These are phyloP conservation scores for Chaetura pelagica DNA, from an alignment of 2,113 vertebrate species.

Conservation along the genomic window DNA sequence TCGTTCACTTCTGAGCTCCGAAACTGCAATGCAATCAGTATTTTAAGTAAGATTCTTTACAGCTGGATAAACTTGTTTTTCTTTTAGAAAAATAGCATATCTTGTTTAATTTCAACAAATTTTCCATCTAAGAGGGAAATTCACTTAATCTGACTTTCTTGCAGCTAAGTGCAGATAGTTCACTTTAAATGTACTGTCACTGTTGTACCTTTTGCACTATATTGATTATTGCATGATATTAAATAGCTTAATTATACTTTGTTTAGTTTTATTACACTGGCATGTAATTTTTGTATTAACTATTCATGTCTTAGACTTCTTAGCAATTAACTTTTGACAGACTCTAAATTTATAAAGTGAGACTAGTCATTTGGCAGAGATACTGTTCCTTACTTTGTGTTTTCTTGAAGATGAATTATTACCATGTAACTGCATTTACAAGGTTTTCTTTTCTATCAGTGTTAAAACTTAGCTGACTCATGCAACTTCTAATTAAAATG, in stretches of 20 bases:
- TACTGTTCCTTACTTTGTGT: not conserved
- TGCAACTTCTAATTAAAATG: not conserved
- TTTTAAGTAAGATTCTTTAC: not conserved
- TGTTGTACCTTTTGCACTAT: not conserved
- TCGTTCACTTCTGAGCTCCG: not conserved
- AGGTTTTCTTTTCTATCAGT: not conserved
- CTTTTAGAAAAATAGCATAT: not conserved
- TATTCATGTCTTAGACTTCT: not conserved
- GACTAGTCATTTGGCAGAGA: not conserved
- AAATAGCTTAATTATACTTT: not conserved
- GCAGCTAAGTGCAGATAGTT: not conserved
- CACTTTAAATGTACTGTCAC: not conserved
- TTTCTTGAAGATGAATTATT: not conserved
- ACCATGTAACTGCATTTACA: not conserved
- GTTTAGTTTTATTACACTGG: not conserved
- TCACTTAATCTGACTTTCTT: not conserved
- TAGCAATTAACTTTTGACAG: not conserved
- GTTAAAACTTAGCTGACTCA: not conserved
- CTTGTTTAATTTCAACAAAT: not conserved
- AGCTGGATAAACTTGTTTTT: not conserved
- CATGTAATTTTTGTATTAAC: not conserved
- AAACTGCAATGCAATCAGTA: not conserved
- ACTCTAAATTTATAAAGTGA: not conserved
- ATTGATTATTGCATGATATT: not conserved
- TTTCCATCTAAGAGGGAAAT: not conserved